Evolutionary conservation across 2,888 invertebrate species (phyloP).

Genomic region (Merodon equestris): DNA sequence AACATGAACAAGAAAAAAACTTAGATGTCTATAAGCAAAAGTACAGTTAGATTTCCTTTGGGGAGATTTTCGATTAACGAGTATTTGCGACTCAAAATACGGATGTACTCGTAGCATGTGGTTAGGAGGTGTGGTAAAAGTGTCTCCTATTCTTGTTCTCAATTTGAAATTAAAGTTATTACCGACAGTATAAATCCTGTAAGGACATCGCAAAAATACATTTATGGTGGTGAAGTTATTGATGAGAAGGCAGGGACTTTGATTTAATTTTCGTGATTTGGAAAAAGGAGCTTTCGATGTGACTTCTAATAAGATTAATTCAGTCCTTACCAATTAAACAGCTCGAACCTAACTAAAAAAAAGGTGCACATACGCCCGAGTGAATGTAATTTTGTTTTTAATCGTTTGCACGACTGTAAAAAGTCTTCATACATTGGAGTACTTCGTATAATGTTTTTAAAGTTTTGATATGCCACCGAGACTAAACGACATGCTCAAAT

Average conservation of each 20-base stretch:
- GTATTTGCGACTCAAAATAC: conserved; percentile 15
- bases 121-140: neutral
- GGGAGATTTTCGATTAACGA: conserved; percentile 39
- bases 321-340: too few relatives aligned
- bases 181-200: conserved; percentile 55
- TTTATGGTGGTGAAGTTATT: conserved; percentile 20
- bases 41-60: conserved; percentile 38
- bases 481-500: too few relatives aligned
- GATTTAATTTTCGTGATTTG: conserved; percentile 32
- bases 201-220: conserved; percentile 18
- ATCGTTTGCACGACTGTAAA: too few relatives aligned
- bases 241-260: conserved; percentile 24
- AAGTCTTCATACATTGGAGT: too few relatives aligned
- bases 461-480: too few relatives aligned
- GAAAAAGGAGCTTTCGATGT: too few relatives aligned
- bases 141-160: conserved; percentile 22
- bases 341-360: too few relatives aligned
- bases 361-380: too few relatives aligned
- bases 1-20: conserved; percentile 25
- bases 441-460: too few relatives aligned
- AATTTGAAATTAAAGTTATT: conserved; percentile 49
- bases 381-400: too few relatives aligned
- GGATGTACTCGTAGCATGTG: too few relatives aligned
- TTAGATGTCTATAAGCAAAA: conserved; percentile 59
- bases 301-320: too few relatives aligned